Evolutionary conservation across 1,140 invertebrate species (phyloP), one percentile per base, ranked within the genome.

Genomic region (Bombus waltoni): DNA sequence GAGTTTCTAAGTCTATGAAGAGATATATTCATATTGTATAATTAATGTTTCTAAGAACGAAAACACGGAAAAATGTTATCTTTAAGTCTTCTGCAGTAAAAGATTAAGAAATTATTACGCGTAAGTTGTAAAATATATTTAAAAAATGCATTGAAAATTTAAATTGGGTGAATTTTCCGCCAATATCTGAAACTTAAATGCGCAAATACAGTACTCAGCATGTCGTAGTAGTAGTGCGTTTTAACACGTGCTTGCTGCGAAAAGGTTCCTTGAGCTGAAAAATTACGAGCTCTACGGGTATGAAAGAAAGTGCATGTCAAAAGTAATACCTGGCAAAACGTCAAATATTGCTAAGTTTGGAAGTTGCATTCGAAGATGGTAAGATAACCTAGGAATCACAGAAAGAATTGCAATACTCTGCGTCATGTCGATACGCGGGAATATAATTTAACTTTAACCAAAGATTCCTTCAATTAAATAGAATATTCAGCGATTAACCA

Each of bases 381-480:
- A 83, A 77, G 90, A 90, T 90, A 95, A 89, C 82, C 89, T 92
- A 75, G 91, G 89, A 83, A 94, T 90, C 81, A 70, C 83, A 53
- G 92, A 92, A 44, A 94, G 90, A 86, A 95, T 91, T 47, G 87
- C 78, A 62, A 94, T 71, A 28, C 18, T 72, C 70, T 87, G 88
- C 57, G 84, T 73, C 92, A 93, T 92, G 53, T 88, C 81, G 81
- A 72, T 59, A 73, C 66, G 42, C 73, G 73, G 40, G 22, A 87
- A 87, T 78, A 47, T 47, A 28, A 82, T 76, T 35, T 79, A 47
- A 44, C 38, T 66, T 87, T 62, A 66, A 66, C 9, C 15, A 71
- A 25, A 72, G 28, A 13, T 76, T 77, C 68, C 72, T 72, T 25
- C 18, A 74, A 62, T 78, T 65, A 77, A 81, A 40, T 40, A 35